Percentiles rank a stretch among this genome's conserved stretches.
Evolutionary conservation across 1,140 invertebrate species (phyloP).

Genomic region (Ladona fulva): DNA sequence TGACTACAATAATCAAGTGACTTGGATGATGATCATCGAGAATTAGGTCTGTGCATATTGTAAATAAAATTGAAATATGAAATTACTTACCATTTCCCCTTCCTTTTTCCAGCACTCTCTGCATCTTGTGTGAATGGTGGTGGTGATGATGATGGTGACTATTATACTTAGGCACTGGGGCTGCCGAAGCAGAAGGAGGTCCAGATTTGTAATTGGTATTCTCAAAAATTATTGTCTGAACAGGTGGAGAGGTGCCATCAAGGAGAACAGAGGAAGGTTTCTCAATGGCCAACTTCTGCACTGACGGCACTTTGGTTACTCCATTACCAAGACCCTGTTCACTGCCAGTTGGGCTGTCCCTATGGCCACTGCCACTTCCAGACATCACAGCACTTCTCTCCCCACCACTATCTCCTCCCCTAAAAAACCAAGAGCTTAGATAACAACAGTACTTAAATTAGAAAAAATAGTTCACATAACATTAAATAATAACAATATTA

Average conservation of each 20-base stretch:
- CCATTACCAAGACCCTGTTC: not conserved
- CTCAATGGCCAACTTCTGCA: not conserved
- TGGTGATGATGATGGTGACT: not conserved
- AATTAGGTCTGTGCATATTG: no score
- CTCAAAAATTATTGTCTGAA: conserved; percentile 84
- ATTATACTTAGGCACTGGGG: not conserved
- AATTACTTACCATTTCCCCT: not conserved
- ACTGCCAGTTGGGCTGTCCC: not conserved
- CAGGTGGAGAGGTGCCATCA: conserved; percentile 66
- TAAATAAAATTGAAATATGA: no score
- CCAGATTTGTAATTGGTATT: conserved; percentile 77
- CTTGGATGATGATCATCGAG: no score
- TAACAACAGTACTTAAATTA: no score
- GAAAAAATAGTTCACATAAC: no score
- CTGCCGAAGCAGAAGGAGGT: not conserved
- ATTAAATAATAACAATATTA: no score
- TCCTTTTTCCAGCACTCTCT: not conserved
- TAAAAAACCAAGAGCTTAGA: no score
- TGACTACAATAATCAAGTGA: no score
- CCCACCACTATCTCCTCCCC: not conserved
- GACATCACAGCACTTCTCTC: not conserved
- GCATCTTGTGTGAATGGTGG: not conserved
- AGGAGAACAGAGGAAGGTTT: conserved; percentile 35
- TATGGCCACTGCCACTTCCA: not conserved
- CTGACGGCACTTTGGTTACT: not conserved